Evolutionary conservation across 2,888 invertebrate species (phyloP).

Genomic region (Syrphus vitripennis): DNA sequence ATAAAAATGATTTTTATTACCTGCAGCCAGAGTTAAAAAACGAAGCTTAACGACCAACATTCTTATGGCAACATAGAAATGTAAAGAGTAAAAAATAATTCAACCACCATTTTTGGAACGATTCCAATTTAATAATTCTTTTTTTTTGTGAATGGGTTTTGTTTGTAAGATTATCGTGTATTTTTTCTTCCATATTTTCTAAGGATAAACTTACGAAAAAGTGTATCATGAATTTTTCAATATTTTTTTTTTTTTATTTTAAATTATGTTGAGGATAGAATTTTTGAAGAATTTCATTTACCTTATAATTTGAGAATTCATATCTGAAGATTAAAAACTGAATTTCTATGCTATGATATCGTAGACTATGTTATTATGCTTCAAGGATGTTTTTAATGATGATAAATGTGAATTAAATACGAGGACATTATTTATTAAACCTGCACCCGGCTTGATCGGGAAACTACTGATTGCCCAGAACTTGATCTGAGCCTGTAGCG

Average conservation of each 20-base stretch:
- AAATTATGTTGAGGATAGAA: background rate
- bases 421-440: no score
- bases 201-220: background rate
- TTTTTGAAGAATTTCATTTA: background rate
- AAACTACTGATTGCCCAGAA: no score
- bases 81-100: background rate
- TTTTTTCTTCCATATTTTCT: background rate
- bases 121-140: conserved; percentile 5
- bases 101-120: background rate
- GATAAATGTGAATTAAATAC: no score
- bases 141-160: background rate
- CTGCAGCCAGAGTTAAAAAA: background rate
- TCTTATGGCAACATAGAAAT: background rate
- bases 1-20: background rate
- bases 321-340: no score
- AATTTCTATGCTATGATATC: no score
- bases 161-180: background rate
- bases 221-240: background rate
- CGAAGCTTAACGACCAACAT: background rate
- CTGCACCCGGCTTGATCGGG: no score
- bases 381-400: no score
- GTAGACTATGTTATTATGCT: no score
- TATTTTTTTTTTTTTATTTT: background rate
- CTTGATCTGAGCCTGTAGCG: no score
- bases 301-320: no score